Evolutionary conservation across 2,797 vertebrate genomes (phyloP).

Genomic region (Setipinna tenuifilis): DNA sequence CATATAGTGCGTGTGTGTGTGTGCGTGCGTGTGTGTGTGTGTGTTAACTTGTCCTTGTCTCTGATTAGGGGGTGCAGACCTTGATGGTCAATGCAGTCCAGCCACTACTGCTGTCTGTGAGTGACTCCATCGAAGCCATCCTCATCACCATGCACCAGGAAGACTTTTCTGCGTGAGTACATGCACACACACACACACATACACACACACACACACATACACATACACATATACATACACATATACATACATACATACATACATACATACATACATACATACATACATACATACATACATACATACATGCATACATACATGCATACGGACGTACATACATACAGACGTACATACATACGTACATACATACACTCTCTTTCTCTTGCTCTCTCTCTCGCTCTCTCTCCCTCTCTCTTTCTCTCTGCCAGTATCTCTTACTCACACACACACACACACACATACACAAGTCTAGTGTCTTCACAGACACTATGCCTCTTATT

Average conservation of each 20-base stretch:
- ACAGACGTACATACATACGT: no score
- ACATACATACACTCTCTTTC: no score
- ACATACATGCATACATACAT: no score
- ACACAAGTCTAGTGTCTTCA: background rate
- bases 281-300: no score
- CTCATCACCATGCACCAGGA: slow-evolving; percentile 97
- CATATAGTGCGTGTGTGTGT: background rate
- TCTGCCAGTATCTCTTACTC: no score
- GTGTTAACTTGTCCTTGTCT: background rate
- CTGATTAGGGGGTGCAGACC: slow-evolving; percentile 77
- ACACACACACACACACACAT: background rate
- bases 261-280: background rate
- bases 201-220: background rate
- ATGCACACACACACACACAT: slow-evolving; percentile 9
- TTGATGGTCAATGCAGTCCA: slow-evolving; percentile 91
- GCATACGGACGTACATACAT: no score
- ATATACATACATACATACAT: background rate
- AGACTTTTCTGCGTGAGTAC: slow-evolving; percentile 90
- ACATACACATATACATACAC: background rate
- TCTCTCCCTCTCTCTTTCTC: no score
- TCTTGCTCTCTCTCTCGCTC: no score
- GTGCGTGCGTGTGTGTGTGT: background rate
- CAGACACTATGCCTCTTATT: background rate
- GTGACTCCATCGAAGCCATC: slow-evolving; percentile 95
- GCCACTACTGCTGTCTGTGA: slow-evolving; percentile 90